Conservation (phyloP, 2,113 vertebrate species). For the Onychorhynchus coronatus region DNA sequence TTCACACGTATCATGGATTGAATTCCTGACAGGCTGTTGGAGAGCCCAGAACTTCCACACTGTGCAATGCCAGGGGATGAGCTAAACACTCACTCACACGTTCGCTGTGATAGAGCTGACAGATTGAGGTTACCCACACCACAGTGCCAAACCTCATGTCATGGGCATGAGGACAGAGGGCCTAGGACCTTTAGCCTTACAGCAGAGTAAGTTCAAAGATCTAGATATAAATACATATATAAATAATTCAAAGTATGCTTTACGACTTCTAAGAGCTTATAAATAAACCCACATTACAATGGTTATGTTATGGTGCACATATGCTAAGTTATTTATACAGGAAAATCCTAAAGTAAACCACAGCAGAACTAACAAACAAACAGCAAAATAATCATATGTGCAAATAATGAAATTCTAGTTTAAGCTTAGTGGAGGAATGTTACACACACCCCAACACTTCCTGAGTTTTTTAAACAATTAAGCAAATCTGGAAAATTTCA, state of each 20-base stretch:
- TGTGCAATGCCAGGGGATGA: neutral
- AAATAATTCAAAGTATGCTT: neutral
- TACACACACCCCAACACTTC: neutral
- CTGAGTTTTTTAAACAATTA: neutral
- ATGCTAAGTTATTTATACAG: neutral
- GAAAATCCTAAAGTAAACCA: neutral
- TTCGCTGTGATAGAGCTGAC: neutral
- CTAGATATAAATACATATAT: neutral
- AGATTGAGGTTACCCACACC: neutral
- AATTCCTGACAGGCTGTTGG: slow-evolving; percentile 24
- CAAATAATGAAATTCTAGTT: neutral
- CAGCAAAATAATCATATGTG: neutral
- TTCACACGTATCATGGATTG: neutral
- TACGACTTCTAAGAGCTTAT: neutral
- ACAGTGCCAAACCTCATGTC: neutral
- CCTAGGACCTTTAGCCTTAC: neutral
- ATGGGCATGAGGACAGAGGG: neutral
- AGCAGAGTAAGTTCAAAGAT: neutral
- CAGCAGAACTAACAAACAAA: neutral
- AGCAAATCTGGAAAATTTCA: neutral
- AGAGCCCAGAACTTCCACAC: neutral
- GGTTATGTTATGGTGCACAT: neutral
- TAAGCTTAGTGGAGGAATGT: neutral
- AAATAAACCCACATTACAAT: neutral
- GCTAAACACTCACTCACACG: neutral